Evolutionary conservation across 1,140 invertebrate species (phyloP).

Genomic region (Mycetomoellerius zeteki): DNA sequence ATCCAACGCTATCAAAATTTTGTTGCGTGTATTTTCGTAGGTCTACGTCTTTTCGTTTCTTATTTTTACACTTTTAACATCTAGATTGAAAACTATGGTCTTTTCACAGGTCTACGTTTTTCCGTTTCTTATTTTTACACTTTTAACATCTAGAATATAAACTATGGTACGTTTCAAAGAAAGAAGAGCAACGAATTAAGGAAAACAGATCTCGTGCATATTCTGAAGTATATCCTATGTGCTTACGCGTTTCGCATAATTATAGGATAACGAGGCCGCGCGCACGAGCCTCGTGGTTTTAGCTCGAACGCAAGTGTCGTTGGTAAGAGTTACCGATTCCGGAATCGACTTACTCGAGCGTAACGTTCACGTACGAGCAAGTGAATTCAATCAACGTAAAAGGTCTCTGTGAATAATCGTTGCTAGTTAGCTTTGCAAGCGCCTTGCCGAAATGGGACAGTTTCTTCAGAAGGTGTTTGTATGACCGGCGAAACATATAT

Average conservation of each 20-base stretch:
- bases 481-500: not conserved
- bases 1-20: conserved; percentile 20
- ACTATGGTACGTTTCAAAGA: not conserved
- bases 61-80: not conserved
- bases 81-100: not conserved
- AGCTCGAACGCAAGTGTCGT: conserved; percentile 37
- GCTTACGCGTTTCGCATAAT: conserved; percentile 37
- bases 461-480: conserved; percentile 40
- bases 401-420: conserved; percentile 65
- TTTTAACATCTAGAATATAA: not conserved
- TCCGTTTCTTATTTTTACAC: not conserved
- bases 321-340: conserved; percentile 53
- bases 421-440: conserved; percentile 40
- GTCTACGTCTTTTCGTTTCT: not conserved
- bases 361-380: conserved; percentile 66
- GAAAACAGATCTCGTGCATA: not conserved
- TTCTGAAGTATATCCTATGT: conserved; percentile 22
- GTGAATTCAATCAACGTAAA: conserved; percentile 72
- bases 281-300: conserved; percentile 42
- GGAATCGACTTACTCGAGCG: conserved; percentile 69
- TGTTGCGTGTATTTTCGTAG: not conserved
- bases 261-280: conserved; percentile 51
- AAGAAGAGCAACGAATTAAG: not conserved
- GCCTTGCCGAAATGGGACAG: conserved; percentile 42
- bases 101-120: not conserved